Evolutionary conservation across 2,113 vertebrate species (phyloP).

Genomic region (Odocoileus hemionus): DNA sequence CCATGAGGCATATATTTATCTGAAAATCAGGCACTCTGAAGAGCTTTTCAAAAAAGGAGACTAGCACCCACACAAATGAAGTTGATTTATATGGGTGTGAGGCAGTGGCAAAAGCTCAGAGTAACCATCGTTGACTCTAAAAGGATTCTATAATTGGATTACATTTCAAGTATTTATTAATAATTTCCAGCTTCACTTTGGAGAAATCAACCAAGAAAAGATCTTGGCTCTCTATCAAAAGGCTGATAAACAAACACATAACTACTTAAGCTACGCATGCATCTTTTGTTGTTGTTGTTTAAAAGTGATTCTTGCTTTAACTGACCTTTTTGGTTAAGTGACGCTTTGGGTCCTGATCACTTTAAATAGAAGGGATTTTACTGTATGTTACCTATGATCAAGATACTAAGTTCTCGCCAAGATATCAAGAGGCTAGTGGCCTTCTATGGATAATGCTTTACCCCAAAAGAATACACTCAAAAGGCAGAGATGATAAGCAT

Average conservation of each 20-base stretch:
- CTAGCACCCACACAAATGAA: neutral
- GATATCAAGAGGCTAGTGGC: neutral
- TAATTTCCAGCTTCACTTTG: neutral
- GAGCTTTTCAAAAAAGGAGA: neutral
- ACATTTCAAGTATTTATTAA: neutral
- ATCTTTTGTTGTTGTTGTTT: neutral
- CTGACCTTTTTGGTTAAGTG: neutral
- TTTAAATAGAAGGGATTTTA: neutral
- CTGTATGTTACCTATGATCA: neutral
- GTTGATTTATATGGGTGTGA: neutral
- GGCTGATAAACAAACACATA: neutral
- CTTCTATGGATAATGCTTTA: conserved; percentile 1
- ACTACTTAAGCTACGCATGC: neutral
- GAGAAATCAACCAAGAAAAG: conserved; percentile 15
- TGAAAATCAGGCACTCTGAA: conserved; percentile 15
- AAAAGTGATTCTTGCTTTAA: neutral
- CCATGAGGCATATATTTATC: conserved; percentile 15
- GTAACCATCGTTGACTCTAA: neutral
- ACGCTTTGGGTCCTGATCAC: neutral
- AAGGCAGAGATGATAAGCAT: neutral
- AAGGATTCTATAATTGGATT: neutral
- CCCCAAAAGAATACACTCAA: neutral
- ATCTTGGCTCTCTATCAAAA: neutral
- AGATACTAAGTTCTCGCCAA: neutral
- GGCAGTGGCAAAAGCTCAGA: neutral